phyloP scores from a whole-genome alignment of 2,113 vertebrate genomes.

The Bos javanicus region DNA sequence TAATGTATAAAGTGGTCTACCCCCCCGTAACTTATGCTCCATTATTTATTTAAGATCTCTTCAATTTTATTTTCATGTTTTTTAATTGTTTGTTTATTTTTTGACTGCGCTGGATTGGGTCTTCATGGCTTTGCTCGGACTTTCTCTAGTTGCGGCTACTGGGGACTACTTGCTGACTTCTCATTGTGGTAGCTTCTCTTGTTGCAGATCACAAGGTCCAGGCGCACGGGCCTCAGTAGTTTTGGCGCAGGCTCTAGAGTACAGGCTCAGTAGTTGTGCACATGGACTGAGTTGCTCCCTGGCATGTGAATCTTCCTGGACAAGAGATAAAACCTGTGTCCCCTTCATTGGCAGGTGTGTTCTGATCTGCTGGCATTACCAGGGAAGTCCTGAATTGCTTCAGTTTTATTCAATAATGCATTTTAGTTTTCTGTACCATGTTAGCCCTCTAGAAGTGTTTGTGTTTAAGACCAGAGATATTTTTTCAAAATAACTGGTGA shows the following conservation, averaged over 20 bases:
- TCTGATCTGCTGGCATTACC: neutral
- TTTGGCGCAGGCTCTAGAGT: neutral
- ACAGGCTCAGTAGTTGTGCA: neutral
- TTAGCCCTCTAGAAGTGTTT: neutral
- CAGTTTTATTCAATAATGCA: neutral
- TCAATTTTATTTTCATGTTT: neutral
- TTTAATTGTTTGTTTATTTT: neutral
- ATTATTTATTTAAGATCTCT: neutral
- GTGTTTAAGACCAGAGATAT: neutral
- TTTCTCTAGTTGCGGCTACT: neutral
- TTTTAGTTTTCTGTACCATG: neutral
- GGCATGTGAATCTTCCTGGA: neutral
- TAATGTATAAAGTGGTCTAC: neutral
- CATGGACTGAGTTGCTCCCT: neutral
- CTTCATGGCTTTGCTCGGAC: neutral
- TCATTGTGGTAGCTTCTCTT: neutral
- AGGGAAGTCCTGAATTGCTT: neutral
- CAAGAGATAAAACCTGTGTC: neutral
- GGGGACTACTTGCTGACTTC: neutral
- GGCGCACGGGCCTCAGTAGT: rapidly evolving
- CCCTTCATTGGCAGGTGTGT: neutral
- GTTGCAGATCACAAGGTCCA: neutral
- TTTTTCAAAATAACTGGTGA: neutral
- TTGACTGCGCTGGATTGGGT: neutral
- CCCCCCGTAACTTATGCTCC: neutral